Evolutionary conservation across 2,113 vertebrate species (phyloP).

Genomic region (cattle (Bos taurus)): ARS-UCD2.0 NC_037343.1:78471501-78472000

Average conservation of each 20-base stretch:
- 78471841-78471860: neutral
- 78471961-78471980: neutral
- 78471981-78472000: neutral
- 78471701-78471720: neutral
- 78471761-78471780: neutral
- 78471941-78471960: neutral
- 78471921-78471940: accelerated
- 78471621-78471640: neutral
- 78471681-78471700: neutral
- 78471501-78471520: neutral
- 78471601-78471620: neutral
- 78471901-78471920: accelerated
- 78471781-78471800: neutral
- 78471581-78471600: neutral
- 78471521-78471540: neutral
- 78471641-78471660: neutral
- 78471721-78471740: neutral
- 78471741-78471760: neutral
- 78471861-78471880: neutral
- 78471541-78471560: neutral
- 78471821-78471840: accelerated
- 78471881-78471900: accelerated
- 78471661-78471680: neutral
- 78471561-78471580: neutral
- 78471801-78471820: neutral